Conservation (phyloP, 2,888 invertebrate genomes). For the Diploptera punctata region DNA sequence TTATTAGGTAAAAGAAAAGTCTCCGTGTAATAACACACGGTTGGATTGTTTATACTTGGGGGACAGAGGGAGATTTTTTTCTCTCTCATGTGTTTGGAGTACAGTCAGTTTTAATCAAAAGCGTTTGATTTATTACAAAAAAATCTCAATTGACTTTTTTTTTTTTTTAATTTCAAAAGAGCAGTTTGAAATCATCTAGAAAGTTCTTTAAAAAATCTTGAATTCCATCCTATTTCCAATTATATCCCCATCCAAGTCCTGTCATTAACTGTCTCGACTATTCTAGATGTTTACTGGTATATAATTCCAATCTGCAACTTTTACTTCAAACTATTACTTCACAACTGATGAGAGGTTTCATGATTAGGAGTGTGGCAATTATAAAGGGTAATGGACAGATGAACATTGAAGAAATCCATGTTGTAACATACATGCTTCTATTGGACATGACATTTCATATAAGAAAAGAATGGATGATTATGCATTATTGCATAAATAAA, state of each 20-base stretch:
- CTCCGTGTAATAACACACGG: conserved; percentile 26
- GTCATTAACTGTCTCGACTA: not conserved
- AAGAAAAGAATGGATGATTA: too few relatives aligned
- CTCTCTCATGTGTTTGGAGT: conserved; percentile 34
- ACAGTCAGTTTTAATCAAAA: conserved; percentile 36
- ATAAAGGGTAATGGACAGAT: too few relatives aligned
- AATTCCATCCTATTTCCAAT: conserved; percentile 4
- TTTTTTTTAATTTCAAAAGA: too few relatives aligned
- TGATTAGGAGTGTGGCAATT: too few relatives aligned
- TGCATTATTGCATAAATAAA: too few relatives aligned
- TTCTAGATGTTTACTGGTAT: conserved; percentile 5
- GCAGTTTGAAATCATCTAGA: not conserved
- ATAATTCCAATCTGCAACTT: not conserved
- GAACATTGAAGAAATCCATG: too few relatives aligned
- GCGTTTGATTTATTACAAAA: not conserved
- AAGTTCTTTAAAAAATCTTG: not conserved
- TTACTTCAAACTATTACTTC: not conserved
- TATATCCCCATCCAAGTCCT: not conserved
- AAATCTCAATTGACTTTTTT: too few relatives aligned
- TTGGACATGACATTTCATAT: too few relatives aligned
- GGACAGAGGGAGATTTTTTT: conserved; percentile 32
- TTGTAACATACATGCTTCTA: too few relatives aligned
- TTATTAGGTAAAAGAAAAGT: conserved; percentile 77
- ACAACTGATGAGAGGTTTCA: too few relatives aligned
- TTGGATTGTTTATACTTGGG: conserved; percentile 30